Evolutionary conservation across 2,888 invertebrate genomes (phyloP).

Genomic region (Sympetrum striolatum): DNA sequence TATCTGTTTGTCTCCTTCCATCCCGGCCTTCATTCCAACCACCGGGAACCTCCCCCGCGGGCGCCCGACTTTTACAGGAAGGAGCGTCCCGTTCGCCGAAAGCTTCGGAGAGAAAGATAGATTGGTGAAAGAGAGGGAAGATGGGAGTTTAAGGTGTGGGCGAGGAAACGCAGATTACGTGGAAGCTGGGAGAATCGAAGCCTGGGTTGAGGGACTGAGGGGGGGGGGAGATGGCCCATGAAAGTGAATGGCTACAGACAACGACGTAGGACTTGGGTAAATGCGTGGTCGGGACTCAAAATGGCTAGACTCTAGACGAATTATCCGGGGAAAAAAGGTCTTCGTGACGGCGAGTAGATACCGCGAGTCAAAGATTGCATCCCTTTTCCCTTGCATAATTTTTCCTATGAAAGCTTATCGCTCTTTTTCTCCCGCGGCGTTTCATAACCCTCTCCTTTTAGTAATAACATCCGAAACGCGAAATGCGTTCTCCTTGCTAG

Average conservation of each 20-base stretch:
- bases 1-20: not conserved
- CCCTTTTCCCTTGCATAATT: too few relatives aligned
- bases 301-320: not conserved
- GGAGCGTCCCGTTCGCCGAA: not conserved
- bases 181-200: not conserved
- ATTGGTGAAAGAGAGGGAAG: not conserved
- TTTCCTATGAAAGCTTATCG: too few relatives aligned
- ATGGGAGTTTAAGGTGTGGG: not conserved
- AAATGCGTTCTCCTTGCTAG: too few relatives aligned
- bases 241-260: not conserved
- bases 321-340: not conserved
- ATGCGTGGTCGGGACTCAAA: not conserved
- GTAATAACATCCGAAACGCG: too few relatives aligned
- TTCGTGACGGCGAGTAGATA: too few relatives aligned
- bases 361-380: too few relatives aligned
- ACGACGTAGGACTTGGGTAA: not conserved
- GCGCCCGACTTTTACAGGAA: not conserved
- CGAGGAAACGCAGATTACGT: not conserved
- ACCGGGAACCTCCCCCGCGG: not conserved
- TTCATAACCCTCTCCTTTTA: too few relatives aligned
- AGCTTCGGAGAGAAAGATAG: not conserved
- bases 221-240: not conserved
- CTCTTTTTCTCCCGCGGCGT: too few relatives aligned
- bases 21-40: not conserved
- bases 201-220: not conserved